Evolutionary conservation across 2,797 vertebrate species (phyloP).

Genomic region (Rhynchotus rufescens): DNA sequence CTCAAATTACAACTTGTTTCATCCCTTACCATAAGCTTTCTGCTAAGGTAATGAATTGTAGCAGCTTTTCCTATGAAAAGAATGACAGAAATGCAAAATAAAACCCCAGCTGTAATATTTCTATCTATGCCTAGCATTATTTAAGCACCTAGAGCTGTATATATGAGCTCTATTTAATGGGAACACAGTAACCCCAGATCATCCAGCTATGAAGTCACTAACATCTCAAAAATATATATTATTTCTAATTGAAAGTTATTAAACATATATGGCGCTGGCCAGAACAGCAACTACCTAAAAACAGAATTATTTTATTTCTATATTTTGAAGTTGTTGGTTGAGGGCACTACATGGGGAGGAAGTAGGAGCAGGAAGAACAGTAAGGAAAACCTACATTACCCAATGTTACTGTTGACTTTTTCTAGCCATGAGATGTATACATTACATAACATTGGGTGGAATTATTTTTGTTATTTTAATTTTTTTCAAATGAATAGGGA

Average conservation of each 20-base stretch:
- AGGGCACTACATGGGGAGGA: background rate
- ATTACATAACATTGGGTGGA: background rate
- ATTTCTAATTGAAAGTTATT: background rate
- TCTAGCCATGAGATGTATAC: background rate
- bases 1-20: conserved; percentile 40
- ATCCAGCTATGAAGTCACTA: background rate
- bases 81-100: background rate
- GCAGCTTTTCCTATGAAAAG: background rate
- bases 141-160: background rate
- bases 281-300: background rate
- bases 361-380: background rate
- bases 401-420: background rate
- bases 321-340: background rate
- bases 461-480: background rate
- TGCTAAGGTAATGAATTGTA: conserved; percentile 48
- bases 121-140: background rate
- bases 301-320: background rate
- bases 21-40: background rate
- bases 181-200: background rate
- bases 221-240: background rate
- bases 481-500: background rate
- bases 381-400: background rate
- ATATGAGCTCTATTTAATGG: background rate
- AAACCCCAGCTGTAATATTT: background rate
- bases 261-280: background rate